These are phyloP conservation scores for Panopea generosa DNA, from an alignment of 2,888 invertebrate genomes.

Conservation along the genomic window DNA sequence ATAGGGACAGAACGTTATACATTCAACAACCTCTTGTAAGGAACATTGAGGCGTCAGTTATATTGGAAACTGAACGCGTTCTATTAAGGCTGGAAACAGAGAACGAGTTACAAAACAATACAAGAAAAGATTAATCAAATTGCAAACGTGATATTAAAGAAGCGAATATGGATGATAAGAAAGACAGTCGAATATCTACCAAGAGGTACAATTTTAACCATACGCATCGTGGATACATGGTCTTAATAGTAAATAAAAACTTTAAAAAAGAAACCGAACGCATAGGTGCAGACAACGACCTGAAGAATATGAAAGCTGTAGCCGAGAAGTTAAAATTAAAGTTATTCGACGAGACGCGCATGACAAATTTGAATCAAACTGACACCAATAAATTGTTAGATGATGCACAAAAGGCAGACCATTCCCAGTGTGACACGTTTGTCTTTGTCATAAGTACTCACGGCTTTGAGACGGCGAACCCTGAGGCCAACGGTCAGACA, in stretches of 20 bases:
- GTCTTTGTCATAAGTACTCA: conserved; percentile 27
- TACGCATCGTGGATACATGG: conserved; percentile 26
- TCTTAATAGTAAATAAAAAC: conserved; percentile 18
- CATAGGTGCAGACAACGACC: conserved; percentile 13
- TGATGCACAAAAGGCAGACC: conserved; percentile 8
- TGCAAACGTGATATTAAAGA: too few species aligned
- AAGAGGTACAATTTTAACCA: too few species aligned
- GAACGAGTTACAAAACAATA: too few species aligned
- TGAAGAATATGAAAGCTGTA: conserved; percentile 6
- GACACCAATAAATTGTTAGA: not conserved
- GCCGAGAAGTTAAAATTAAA: conserved; percentile 15
- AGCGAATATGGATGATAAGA: too few species aligned
- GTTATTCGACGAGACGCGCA: not conserved
- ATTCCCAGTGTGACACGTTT: conserved; percentile 22
- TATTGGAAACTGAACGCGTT: too few species aligned
- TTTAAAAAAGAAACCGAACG: conserved; percentile 2
- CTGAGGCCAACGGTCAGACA: not conserved
- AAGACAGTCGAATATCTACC: too few species aligned
- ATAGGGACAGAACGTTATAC: too few species aligned
- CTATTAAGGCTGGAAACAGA: too few species aligned
- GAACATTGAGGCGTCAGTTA: too few species aligned
- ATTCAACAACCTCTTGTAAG: too few species aligned
- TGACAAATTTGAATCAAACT: conserved; percentile 5
- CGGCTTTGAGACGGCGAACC: conserved; percentile 19
- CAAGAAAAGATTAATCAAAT: too few species aligned